Conservation (phyloP, 2,888 invertebrate genomes). For the Folsomia manolachei region DNA sequence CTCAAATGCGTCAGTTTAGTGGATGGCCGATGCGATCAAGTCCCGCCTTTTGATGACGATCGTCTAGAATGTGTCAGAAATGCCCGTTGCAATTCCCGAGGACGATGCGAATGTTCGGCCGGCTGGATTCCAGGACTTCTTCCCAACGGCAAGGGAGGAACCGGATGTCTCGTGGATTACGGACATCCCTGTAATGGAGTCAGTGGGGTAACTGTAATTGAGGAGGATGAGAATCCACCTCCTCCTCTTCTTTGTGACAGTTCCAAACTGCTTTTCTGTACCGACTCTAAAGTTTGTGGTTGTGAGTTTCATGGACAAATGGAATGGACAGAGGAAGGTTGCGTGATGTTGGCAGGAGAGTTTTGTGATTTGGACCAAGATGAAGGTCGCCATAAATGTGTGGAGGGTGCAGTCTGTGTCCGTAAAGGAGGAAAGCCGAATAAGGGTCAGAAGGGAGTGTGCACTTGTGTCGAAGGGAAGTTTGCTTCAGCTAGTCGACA, state of each 20-base stretch:
- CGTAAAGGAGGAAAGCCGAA: no score
- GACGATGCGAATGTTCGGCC: slow-evolving; percentile 9
- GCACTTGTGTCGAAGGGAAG: slow-evolving; percentile 7
- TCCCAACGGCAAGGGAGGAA: slow-evolving; percentile 10
- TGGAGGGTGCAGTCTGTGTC: slow-evolving; percentile 15
- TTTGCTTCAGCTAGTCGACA: not conserved
- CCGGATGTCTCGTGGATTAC: slow-evolving; percentile 8
- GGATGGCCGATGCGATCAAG: not conserved
- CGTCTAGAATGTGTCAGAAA: slow-evolving; percentile 22
- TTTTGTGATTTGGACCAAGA: slow-evolving; percentile 6
- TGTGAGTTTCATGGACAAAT: slow-evolving; percentile 26
- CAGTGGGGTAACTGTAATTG: not conserved
- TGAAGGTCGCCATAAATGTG: not conserved
- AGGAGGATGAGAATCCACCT: no score
- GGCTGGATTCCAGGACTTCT: not conserved
- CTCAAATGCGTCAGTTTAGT: slow-evolving; percentile 22
- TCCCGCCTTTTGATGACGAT: not conserved
- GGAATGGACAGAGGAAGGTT: not conserved
- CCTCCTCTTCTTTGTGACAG: slow-evolving; percentile 9
- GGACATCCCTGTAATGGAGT: slow-evolving; percentile 14
- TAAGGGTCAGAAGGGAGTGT: not conserved
- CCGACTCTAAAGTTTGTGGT: slow-evolving; percentile 12
- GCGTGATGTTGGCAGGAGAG: slow-evolving; percentile 20
- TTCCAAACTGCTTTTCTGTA: slow-evolving; percentile 14
- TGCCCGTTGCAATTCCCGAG: not conserved